Evolutionary conservation across 1,140 invertebrate species (phyloP), one percentile per base, ranked within the genome.

Genomic region (Chymomyza costata): DNA sequence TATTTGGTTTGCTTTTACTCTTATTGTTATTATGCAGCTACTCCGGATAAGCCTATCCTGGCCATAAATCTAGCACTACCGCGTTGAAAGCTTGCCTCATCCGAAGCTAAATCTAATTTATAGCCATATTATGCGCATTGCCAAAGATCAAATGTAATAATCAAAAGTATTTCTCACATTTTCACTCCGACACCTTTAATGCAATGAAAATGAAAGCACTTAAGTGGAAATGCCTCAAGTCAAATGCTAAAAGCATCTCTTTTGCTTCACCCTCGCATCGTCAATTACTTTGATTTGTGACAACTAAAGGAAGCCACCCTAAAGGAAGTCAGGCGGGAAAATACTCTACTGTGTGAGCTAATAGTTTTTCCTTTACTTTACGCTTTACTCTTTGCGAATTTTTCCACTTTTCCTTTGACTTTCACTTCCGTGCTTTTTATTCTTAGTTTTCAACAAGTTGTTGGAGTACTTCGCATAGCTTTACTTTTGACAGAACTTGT

Each of bases 181-280:
- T 63, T 66, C 66, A 43, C 59, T 58, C 44, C 55, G 41, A 66
- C 71, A 78, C 71, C 71, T 78, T 80, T 69, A 57, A 57, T 55
- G 57, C 39, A n/a, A 35, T 48, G 46, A 48, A 62, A n/a, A 28
- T 50, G 70, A 64, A 67, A 67, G 63, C 71, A 78, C 71, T 78
- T 78, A 78, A 78, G 63, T 71, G 73, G 46, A 80, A 78, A 80
- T 78, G 71, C 71, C 73, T 67, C 41, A 63, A 78, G 71, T 71
- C 71, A 56, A 60, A 78, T 58, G 73, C 67, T 78, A 78, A 78
- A 78, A 78, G 71, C 59, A 34, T 34, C 2, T 57, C 57, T 62
- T 28, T 14, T 35, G 8, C 16, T 41, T 37, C 49, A 34, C 13
- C 15, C 6, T 19, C 32, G 25, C 32, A 39, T n/a, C 34, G 34